A percentile compares a stretch with the other conserved stretches of the same genome.
Conservation (phyloP, 2,113 vertebrate species). For the Zeus faber region DNA sequence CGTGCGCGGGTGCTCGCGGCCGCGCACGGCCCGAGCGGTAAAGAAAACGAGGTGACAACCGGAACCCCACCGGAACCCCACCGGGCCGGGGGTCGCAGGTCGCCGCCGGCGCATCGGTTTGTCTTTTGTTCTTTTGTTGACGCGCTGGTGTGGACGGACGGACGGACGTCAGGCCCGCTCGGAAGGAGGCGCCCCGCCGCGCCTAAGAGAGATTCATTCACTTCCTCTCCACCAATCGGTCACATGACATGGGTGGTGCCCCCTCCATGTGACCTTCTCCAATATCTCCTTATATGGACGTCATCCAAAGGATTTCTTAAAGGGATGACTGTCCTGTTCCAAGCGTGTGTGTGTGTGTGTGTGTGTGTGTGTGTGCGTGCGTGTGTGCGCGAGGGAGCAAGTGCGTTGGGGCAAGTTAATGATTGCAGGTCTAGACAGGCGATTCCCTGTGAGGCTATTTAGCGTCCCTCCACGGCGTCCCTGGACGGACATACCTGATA, state of each 20-base stretch:
- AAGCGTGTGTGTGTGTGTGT: conserved; percentile 29
- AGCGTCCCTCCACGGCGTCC: conserved; percentile 1
- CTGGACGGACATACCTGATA: too few species aligned
- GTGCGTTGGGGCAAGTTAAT: conserved; percentile 24
- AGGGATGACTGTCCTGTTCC: conserved; percentile 57
- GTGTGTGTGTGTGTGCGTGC: conserved; percentile 19
- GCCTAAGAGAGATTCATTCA: conserved; percentile 59
- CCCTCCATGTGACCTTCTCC: conserved; percentile 62
- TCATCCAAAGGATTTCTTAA: conserved; percentile 69
- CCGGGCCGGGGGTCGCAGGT: too few species aligned
- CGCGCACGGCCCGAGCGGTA: too few species aligned
- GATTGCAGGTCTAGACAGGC: conserved; percentile 13
- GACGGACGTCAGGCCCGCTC: too few species aligned
- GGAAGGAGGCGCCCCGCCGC: too few species aligned
- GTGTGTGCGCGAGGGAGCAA: not conserved
- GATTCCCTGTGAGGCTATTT: conserved; percentile 27
- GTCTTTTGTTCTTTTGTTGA: too few species aligned
- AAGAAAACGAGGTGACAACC: too few species aligned
- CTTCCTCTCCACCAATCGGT: conserved; percentile 55
- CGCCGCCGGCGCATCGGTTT: too few species aligned
- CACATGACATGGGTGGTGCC: conserved; percentile 59
- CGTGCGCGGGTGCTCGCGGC: conserved; percentile 23
- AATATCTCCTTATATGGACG: conserved; percentile 71
- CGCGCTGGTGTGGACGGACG: too few species aligned
- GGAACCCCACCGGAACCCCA: too few species aligned